Conservation (phyloP, 2,888 invertebrate genomes). For the Drosophila ezoana region DNA sequence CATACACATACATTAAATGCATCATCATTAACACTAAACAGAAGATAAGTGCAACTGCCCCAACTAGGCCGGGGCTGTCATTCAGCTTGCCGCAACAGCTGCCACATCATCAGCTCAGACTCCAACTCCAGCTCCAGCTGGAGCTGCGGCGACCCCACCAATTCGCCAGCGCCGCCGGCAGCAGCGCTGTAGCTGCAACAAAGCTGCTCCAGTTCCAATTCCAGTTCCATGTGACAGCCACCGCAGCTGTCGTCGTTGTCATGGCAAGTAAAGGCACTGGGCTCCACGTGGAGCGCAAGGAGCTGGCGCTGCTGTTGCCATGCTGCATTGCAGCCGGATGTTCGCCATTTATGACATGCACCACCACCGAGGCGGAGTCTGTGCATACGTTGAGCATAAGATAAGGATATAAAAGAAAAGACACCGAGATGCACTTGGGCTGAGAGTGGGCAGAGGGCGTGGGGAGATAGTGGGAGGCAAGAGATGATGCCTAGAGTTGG, state of each 20-base stretch:
- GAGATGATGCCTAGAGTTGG: not conserved
- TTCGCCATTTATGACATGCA: slow-evolving; percentile 92
- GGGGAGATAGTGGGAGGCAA: not conserved
- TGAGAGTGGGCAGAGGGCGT: not conserved
- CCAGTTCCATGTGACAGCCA: slow-evolving; percentile 70
- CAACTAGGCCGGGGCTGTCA: slow-evolving; percentile 71
- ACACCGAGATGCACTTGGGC: slow-evolving; percentile 22
- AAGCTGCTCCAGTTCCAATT: slow-evolving; percentile 47
- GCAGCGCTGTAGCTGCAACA: slow-evolving; percentile 34
- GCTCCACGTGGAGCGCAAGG: slow-evolving; percentile 57
- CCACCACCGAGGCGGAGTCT: slow-evolving; percentile 92
- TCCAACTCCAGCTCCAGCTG: slow-evolving; percentile 36
- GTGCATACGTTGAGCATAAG: slow-evolving; percentile 62
- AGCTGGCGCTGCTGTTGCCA: slow-evolving; percentile 84
- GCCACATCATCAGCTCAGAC: slow-evolving; percentile 52
- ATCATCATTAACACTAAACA: slow-evolving; percentile 64
- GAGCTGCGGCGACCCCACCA: slow-evolving; percentile 21
- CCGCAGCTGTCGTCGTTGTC: slow-evolving; percentile 59
- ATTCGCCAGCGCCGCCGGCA: slow-evolving; percentile 36
- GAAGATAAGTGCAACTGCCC: slow-evolving; percentile 63
- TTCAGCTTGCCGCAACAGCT: slow-evolving; percentile 46
- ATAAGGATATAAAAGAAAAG: slow-evolving; percentile 20
- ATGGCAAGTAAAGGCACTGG: slow-evolving; percentile 72
- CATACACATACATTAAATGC: slow-evolving; percentile 71
- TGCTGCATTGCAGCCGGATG: slow-evolving; percentile 89